Conservation (phyloP, 2,888 invertebrate genomes). For the Tuberolachnus salignus region DNA sequence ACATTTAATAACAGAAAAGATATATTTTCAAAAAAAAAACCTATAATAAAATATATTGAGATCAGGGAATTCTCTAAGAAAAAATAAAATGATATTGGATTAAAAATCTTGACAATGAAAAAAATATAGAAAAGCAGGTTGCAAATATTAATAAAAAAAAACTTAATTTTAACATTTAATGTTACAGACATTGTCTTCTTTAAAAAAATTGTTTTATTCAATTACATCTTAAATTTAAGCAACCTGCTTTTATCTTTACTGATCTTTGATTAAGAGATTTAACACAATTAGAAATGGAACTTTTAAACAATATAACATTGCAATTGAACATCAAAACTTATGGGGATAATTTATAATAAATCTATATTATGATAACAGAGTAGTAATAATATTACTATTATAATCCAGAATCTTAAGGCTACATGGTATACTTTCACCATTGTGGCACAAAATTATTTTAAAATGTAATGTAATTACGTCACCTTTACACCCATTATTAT, state of each 20-base stretch:
- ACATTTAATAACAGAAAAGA: conserved; percentile 35
- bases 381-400: conserved; percentile 35
- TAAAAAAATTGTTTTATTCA: too few relatives aligned
- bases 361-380: conserved; percentile 38
- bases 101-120: conserved; percentile 27
- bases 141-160: conserved; percentile 23
- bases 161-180: background rate
- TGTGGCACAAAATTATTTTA: conserved; percentile 52
- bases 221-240: conserved; percentile 8
- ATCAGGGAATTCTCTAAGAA: conserved; percentile 51
- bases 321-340: conserved; percentile 22
- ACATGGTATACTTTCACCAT: conserved; percentile 56
- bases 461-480: conserved; percentile 27
- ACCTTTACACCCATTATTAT: conserved; percentile 36
- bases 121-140: conserved; percentile 25
- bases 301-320: conserved; percentile 14
- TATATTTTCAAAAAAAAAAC: conserved; percentile 46
- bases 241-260: conserved; percentile 12
- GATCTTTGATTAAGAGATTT: conserved; percentile 5
- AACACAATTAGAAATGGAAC: conserved; percentile 5
- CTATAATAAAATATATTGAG: conserved; percentile 52
- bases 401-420: conserved; percentile 52
- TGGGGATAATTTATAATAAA: conserved; percentile 23
- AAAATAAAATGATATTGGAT: conserved; percentile 23
- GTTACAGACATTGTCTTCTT: background rate